Evolutionary conservation across 2,113 vertebrate genomes (phyloP), one percentile per base, ranked within the genome.

Genomic region (Ammodytes dubius): DNA sequence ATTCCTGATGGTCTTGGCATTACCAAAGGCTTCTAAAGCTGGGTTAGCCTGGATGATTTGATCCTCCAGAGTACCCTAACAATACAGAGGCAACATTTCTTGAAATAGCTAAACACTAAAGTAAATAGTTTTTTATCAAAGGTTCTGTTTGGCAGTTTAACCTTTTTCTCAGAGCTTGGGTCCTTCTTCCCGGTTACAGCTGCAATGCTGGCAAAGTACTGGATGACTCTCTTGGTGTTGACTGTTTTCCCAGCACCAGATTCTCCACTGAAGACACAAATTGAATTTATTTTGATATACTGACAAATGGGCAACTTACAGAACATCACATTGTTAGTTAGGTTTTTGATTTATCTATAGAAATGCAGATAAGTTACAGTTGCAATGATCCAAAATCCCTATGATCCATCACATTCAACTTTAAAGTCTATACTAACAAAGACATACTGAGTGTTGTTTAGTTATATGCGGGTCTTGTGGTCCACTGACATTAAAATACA

Each of bases 211-310:
- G 97, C 97, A 58, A 98, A 98, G 88, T 98, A 98, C 59, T 98
- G 97, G 87, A 98, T 97, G 76, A 98, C 97, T 80, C 97, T 93
- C 84, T 98, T 98, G 7, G 97, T 98, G 94, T 98, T 98, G 53
- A 98, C 97, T 68, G 97, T 98, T 93, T 98, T 98, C 82, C 97
- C 97, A 0, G 97, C 97, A 64, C 97, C 97, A 11, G 97, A 98
- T 96, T 98, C 97, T 96, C 97, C 97, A 0, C 97, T 98, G 88
- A 37, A 2, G 42, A 66, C 14, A 61, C 49, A 86, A 57, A 82
- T n/a, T 2, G 0, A 59, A 14, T 46, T 27, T 40, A 3, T n/a
- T 77, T 73, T 64, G 8, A 66, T 43, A 64, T 58, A 42, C 9
- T 0, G 45, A 49, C 56, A 40, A 63, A 59, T 45, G 15, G 13